Percentiles rank a stretch among this genome's conserved stretches.
Evolutionary conservation across 2,113 vertebrate genomes (phyloP).

Genomic region (Apeltes quadracus): DNA sequence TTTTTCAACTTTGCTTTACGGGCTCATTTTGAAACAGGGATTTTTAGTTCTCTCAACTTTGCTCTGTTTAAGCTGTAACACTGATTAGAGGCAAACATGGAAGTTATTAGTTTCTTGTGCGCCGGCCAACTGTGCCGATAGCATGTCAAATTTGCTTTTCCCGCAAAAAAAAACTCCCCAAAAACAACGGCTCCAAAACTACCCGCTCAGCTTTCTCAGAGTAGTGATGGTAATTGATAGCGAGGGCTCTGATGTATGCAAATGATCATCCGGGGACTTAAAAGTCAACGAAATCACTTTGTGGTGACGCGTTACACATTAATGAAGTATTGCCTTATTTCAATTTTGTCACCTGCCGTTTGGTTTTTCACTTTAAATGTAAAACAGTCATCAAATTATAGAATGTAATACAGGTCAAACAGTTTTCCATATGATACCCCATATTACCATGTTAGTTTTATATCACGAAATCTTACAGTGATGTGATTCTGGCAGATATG

Average conservation of each 20-base stretch:
- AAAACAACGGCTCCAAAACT: background rate
- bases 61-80: background rate
- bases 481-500: background rate
- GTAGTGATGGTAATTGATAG: conserved; percentile 23
- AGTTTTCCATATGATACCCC: conserved; percentile 6
- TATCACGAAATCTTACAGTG: background rate
- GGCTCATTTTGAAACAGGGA: conserved; percentile 22
- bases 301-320: conserved; percentile 20
- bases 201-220: background rate
- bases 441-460: conserved; percentile 11
- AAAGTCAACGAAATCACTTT: conserved; percentile 18
- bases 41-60: conserved; percentile 12
- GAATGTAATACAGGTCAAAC: conserved; percentile 1
- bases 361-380: conserved; percentile 37
- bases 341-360: conserved; percentile 12
- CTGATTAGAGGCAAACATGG: conserved; percentile 22
- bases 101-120: conserved; percentile 17
- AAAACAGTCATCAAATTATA: conserved; percentile 38
- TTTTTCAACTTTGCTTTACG: conserved; percentile 42
- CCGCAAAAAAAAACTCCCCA: background rate
- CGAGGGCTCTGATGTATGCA: conserved; percentile 14
- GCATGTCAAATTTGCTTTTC: conserved; percentile 7
- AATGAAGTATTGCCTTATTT: conserved; percentile 25
- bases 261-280: conserved; percentile 12
- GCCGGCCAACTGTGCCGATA: background rate